These are phyloP conservation scores for Diorhabda carinulata DNA, from an alignment of 1,140 invertebrate genomes.

Conservation along the genomic window DNA sequence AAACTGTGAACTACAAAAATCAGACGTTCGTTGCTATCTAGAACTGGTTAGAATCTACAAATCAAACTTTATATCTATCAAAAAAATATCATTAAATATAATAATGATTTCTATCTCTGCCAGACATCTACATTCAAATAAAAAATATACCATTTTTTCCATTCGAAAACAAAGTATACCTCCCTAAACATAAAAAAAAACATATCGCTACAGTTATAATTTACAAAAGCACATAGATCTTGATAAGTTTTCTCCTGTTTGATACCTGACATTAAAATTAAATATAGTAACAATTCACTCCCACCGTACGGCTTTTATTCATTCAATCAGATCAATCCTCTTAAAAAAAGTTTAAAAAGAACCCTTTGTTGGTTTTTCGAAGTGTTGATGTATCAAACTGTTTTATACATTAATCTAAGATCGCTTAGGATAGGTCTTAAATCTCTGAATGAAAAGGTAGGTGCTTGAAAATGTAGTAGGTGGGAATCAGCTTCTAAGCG, in stretches of 20 bases:
- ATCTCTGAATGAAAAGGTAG: background rate
- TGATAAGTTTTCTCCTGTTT: constrained; percentile 7
- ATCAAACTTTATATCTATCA: background rate
- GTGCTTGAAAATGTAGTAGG: no score
- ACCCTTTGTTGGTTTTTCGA: constrained; percentile 11
- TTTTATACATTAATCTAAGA: constrained; percentile 11
- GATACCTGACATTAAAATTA: constrained; percentile 14
- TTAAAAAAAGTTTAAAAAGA: constrained; percentile 1
- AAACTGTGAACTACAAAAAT: no score
- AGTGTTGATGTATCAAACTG: constrained; percentile 13
- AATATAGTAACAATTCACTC: constrained; percentile 15
- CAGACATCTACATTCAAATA: constrained; percentile 7
- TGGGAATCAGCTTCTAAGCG: no score
- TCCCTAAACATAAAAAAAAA: background rate
- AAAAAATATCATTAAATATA: constrained; percentile 4
- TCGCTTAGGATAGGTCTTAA: constrained; percentile 4
- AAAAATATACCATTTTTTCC: background rate
- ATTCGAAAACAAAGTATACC: background rate
- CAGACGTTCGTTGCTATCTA: background rate
- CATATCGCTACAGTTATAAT: constrained; percentile 9
- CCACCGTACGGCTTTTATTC: constrained; percentile 7
- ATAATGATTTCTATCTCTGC: background rate
- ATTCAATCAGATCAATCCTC: constrained; percentile 6
- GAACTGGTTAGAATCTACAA: background rate
- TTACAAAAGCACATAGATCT: constrained; percentile 13